phyloP scores from a whole-genome alignment of 2,113 vertebrate species.

The Malurus elegans region DNA sequence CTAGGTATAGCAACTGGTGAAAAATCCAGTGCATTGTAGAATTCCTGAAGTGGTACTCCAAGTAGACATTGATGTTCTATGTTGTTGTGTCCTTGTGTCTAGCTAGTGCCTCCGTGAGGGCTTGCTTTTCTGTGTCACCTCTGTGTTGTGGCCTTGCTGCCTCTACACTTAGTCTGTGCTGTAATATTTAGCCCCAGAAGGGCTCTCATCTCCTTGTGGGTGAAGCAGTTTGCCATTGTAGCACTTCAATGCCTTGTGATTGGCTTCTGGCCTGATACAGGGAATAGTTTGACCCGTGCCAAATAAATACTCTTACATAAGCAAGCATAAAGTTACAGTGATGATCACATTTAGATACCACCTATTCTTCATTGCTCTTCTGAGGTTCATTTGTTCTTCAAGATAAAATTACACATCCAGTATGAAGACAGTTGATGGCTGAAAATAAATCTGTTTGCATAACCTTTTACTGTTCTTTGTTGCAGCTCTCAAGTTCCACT shows the following conservation, averaged over 20 bases:
- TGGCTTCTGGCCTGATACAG: background rate
- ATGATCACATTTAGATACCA: background rate
- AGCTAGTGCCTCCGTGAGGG: background rate
- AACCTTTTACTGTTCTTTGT: constrained; percentile 43
- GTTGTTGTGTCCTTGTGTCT: background rate
- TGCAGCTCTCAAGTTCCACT: constrained; percentile 79
- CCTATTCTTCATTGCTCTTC: background rate
- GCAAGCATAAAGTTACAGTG: background rate
- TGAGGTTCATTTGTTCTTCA: background rate
- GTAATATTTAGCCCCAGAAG: background rate
- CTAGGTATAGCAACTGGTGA: background rate
- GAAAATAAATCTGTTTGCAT: constrained; percentile 42
- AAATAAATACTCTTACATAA: background rate
- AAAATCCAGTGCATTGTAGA: background rate
- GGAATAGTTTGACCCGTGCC: background rate
- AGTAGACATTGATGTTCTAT: background rate
- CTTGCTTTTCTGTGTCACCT: background rate
- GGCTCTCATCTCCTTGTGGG: background rate
- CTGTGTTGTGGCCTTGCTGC: background rate
- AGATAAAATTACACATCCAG: background rate
- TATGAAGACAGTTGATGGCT: background rate
- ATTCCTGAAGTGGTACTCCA: background rate
- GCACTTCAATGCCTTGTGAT: background rate
- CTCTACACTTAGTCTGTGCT: background rate
- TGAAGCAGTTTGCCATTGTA: background rate